Conservation (phyloP, 2,113 vertebrate species). For the Oophaga pumilio region DNA sequence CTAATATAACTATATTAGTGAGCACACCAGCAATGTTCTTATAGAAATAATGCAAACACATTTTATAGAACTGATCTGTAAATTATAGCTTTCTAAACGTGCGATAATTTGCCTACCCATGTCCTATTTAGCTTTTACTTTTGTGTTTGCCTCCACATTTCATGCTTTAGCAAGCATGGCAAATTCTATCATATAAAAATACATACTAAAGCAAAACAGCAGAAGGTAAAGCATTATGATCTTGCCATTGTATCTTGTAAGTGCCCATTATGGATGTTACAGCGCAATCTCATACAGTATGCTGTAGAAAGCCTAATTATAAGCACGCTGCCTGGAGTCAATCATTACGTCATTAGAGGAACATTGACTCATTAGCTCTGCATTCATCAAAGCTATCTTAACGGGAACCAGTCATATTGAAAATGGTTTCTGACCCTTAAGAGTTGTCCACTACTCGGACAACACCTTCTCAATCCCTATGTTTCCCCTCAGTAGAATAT, state of each 20-base stretch:
- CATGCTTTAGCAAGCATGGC: constrained; percentile 26
- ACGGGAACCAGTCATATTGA: no score
- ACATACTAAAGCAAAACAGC: constrained; percentile 13
- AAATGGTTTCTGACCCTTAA: no score
- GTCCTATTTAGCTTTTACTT: constrained; percentile 18
- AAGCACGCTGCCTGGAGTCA: not conserved
- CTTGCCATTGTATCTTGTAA: constrained; percentile 3
- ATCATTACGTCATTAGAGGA: not conserved
- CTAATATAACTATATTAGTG: no score
- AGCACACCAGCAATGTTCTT: not conserved
- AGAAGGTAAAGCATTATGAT: constrained; percentile 25
- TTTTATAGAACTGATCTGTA: constrained; percentile 6
- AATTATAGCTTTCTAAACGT: constrained; percentile 27
- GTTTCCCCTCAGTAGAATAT: no score
- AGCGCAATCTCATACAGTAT: not conserved
- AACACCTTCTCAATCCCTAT: no score
- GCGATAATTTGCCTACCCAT: constrained; percentile 8
- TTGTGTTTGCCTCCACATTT: constrained; percentile 33
- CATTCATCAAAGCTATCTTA: no score
- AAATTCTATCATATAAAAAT: constrained; percentile 26
- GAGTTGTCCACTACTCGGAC: no score
- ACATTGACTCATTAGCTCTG: not conserved
- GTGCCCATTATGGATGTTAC: not conserved
- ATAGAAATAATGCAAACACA: constrained; percentile 6
- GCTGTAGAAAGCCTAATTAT: not conserved